Evolutionary conservation across 1,140 invertebrate genomes (phyloP).

Genomic region (Drosophila seguyi): DNA sequence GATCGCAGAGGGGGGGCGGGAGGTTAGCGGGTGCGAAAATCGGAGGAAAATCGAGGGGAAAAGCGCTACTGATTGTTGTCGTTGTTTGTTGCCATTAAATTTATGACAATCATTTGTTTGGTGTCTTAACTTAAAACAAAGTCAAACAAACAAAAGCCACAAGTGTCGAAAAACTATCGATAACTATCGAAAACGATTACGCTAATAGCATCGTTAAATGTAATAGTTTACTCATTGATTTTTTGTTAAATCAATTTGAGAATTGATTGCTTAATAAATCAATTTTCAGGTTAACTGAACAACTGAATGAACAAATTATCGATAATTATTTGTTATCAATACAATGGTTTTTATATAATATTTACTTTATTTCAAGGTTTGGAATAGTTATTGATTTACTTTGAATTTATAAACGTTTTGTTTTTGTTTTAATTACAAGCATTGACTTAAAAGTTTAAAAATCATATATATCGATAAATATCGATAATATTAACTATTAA

Average conservation of each 20-base stretch:
- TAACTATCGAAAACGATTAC: conserved; percentile 4
- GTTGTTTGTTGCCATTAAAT: conserved; percentile 38
- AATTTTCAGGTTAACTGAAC: too few relatives aligned
- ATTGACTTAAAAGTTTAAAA: neutral
- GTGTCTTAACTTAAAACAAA: conserved; percentile 19
- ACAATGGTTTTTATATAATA: too few relatives aligned
- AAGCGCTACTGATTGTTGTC: conserved; percentile 59
- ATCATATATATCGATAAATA: neutral
- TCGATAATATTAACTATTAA: neutral
- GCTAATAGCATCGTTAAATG: neutral
- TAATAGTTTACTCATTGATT: neutral
- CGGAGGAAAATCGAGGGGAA: conserved; percentile 8
- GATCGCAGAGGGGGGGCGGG: too few relatives aligned
- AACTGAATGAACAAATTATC: neutral
- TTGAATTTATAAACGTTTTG: neutral
- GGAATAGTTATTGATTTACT: neutral
- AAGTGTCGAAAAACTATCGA: conserved; percentile 22
- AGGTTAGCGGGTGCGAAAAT: neutral
- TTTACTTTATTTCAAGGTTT: neutral
- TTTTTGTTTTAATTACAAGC: neutral
- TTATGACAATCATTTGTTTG: conserved; percentile 62
- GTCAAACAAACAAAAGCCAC: conserved; percentile 2
- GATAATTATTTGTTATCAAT: neutral
- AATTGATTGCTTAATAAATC: neutral
- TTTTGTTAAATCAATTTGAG: neutral